Evolutionary conservation across 2,797 vertebrate species (phyloP).

Genomic region (Tragelaphus oryx): DNA sequence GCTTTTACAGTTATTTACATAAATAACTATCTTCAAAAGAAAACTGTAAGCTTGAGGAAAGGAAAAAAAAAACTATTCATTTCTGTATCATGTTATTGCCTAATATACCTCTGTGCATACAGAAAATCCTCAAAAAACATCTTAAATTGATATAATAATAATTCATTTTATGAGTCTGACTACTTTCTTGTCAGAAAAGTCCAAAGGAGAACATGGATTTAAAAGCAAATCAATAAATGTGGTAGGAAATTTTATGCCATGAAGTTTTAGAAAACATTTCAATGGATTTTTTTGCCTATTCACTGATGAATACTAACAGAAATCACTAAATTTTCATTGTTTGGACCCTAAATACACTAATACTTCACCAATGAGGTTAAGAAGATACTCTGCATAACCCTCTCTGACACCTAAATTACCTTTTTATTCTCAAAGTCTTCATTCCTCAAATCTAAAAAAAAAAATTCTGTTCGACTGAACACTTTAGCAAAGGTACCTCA

Average conservation of each 20-base stretch:
- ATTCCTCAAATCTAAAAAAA: not conserved
- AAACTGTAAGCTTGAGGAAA: not conserved
- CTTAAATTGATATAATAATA: not conserved
- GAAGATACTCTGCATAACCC: not conserved
- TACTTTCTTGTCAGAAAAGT: constrained; percentile 9
- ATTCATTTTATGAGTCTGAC: not conserved
- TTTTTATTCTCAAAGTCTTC: constrained; percentile 40
- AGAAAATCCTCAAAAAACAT: not conserved
- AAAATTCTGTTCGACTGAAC: not conserved
- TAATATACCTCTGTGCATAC: not conserved
- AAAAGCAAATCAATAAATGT: not conserved
- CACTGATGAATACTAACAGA: not conserved
- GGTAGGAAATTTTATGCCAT: not conserved
- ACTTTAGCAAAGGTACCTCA: not conserved
- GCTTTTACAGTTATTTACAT: not conserved
- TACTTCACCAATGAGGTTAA: not conserved
- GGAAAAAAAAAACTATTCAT: not conserved
- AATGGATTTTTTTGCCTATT: constrained; percentile 25
- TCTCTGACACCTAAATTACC: not conserved
- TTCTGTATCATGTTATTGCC: not conserved
- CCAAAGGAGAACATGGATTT: not conserved
- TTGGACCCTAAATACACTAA: not conserved
- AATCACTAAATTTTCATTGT: not conserved
- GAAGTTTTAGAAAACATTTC: not conserved
- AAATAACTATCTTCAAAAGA: constrained; percentile 29